Percentiles rank a stretch among this genome's conserved stretches.
phyloP scores from a whole-genome alignment of 2,113 vertebrate species.

The Dicerorhinus sumatrensis region DNA sequence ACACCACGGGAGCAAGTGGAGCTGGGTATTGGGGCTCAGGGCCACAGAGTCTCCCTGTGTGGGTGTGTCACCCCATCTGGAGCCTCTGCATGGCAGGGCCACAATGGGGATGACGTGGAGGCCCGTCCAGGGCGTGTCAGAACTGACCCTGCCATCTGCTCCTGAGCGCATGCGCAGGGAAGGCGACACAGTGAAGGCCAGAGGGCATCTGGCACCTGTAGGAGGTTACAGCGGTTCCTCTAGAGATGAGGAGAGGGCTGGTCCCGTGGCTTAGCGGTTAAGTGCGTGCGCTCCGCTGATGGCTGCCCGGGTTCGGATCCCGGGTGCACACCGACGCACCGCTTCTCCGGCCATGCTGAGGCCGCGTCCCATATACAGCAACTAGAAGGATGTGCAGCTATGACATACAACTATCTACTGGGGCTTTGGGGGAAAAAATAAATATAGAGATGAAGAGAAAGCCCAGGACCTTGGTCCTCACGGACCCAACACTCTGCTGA shows the following conservation, averaged over 20 bases:
- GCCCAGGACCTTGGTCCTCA: not conserved
- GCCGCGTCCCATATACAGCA: too few relatives aligned
- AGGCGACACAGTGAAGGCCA: fast-evolving
- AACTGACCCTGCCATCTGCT: fast-evolving
- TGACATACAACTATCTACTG: too few relatives aligned
- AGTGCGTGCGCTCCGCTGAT: too few relatives aligned
- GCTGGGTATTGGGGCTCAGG: not conserved
- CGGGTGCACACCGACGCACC: too few relatives aligned
- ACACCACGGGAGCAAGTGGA: fast-evolving
- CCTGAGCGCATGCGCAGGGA: not conserved
- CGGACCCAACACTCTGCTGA: not conserved
- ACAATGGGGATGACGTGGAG: fast-evolving
- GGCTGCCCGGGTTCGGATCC: too few relatives aligned
- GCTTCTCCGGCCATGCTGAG: too few relatives aligned
- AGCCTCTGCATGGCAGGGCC: not conserved
- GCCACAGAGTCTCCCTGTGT: not conserved
- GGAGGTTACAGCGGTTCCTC: fast-evolving
- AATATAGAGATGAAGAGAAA: too few relatives aligned
- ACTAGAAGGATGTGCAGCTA: too few relatives aligned
- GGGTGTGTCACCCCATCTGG: not conserved
- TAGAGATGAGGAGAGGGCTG: too few relatives aligned
- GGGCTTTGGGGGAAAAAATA: too few relatives aligned
- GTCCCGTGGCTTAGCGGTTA: too few relatives aligned
- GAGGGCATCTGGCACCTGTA: not conserved
- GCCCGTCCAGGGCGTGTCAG: fast-evolving